phyloP scores from a whole-genome alignment of 2,888 invertebrate species.

The Schizaphis graminum region DNA sequence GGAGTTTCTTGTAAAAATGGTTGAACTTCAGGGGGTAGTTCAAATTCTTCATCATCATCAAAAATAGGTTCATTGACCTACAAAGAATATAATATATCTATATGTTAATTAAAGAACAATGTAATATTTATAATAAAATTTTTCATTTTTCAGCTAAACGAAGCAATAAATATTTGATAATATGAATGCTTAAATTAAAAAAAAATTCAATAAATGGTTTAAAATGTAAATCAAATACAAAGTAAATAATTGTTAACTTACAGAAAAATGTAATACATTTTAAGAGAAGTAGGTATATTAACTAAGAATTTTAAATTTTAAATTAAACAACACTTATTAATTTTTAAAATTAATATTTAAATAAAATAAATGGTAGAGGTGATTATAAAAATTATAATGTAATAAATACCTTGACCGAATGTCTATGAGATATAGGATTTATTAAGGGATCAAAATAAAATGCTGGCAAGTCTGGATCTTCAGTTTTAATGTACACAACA shows the following conservation, averaged over 20 bases:
- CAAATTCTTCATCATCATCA: conserved; percentile 95
- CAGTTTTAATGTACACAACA: conserved; percentile 99
- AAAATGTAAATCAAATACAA: not conserved
- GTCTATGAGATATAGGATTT: conserved; percentile 97
- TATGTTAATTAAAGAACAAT: not conserved
- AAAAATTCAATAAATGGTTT: not conserved
- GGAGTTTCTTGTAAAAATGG: conserved; percentile 96
- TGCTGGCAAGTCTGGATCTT: conserved; percentile 99
- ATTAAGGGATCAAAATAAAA: conserved; percentile 99
- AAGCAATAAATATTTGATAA: not conserved
- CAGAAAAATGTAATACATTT: not conserved
- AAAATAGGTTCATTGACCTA: conserved; percentile 85
- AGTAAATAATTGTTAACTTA: not conserved
- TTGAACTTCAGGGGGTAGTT: conserved; percentile 89
- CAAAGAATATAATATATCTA: conserved; percentile 61
- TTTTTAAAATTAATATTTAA: not conserved
- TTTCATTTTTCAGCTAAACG: not conserved
- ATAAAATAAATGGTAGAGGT: not conserved
- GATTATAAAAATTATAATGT: not conserved
- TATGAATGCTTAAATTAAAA: not conserved
- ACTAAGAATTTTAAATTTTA: not conserved
- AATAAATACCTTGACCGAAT: conserved; percentile 79
- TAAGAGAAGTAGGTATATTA: not conserved
- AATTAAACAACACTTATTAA: not conserved
- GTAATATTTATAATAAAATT: not conserved